Base-by-base conservation (phyloP, 2,888 invertebrate genomes). In the Sarcophaga variegata region DNA sequence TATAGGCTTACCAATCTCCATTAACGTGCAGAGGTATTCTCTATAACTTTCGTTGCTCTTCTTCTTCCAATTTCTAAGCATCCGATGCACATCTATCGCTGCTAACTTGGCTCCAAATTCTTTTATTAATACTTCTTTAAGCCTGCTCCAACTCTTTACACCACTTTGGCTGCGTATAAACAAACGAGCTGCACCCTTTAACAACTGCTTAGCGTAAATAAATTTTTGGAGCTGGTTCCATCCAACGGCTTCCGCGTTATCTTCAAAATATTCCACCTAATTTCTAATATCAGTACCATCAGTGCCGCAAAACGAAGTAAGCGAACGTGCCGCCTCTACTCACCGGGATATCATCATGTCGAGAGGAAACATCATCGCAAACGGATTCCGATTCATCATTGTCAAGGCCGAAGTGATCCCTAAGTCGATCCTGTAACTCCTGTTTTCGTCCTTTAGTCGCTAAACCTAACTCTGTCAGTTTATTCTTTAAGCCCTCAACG, bases 131-230 rank as follows among this genome's bases (percentile, higher is more conserved):
- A 45, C 2, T 2, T 45, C 17, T 45, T 67, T 88, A n/a, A 85
- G 63, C 4, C 25, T 62, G n/a, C n/a, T n/a, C 70, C 80, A 86
- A 49, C 63, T 72, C 12, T 11, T 76, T 2, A 83, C 66, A 37
- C 8, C 37, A 37, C 37, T 37, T 37, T 37, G 37, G 37, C 37
- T 37, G 37, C 37, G 37, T 37, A 69, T 47, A 45, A 20, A 69
- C 69, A 69, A 20, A 8, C 69, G 49, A 47, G 69, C 64, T 20
- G 45, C 49, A 3, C 75, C 49, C 49, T 37, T 37, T 37, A 37
- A 37, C 37, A 37, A 37, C 37, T 37, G 37, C 37, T 37, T 37
- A 20, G 62, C 62, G 6, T 62, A 62, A 62, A n/a, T n/a, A 8
- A 37, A 37, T 37, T 37, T 37, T 37, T 37, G 37, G 6, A 37